phyloP scores from a whole-genome alignment of 2,797 vertebrate species.

The Xenopus petersii region DNA sequence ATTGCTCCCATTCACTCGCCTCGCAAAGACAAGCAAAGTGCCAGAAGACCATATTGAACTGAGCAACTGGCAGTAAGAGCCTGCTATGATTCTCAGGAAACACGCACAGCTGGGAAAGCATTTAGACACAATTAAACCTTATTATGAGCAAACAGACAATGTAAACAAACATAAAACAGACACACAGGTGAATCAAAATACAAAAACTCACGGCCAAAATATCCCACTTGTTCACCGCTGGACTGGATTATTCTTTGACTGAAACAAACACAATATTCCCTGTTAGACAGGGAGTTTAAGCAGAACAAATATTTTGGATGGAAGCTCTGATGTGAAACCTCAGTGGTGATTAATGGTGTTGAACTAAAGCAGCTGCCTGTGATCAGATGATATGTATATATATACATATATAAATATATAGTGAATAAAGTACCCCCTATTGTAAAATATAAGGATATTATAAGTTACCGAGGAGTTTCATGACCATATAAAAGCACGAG shows the following conservation, averaged over 20 bases:
- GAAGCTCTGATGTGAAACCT: constrained; percentile 21
- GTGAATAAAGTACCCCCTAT: too few relatives aligned
- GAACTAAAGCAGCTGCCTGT: constrained; percentile 31
- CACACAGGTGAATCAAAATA: constrained; percentile 28
- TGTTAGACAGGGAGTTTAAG: constrained; percentile 14
- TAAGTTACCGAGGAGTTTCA: too few relatives aligned
- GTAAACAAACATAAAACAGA: constrained; percentile 29
- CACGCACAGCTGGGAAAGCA: constrained; percentile 48
- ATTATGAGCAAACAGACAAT: constrained; percentile 52
- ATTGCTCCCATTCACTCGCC: constrained; percentile 5
- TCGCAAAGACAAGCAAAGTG: constrained; percentile 8
- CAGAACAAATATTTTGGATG: constrained; percentile 28
- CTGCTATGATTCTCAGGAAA: constrained; percentile 49
- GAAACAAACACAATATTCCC: constrained; percentile 2
- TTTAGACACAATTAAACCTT: constrained; percentile 61
- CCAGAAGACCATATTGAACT: constrained; percentile 42
- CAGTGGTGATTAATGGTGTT: constrained; percentile 29
- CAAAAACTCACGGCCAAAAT: constrained; percentile 18
- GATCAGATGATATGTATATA: constrained; percentile 42
- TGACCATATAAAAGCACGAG: too few relatives aligned
- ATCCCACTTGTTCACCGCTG: constrained; percentile 25
- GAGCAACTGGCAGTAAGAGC: constrained; percentile 41
- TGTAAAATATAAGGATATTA: too few relatives aligned
- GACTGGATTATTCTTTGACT: constrained; percentile 16
- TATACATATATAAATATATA: background rate